Evolutionary conservation across 2,113 vertebrate species (phyloP).

Genomic region (Podilymbus podiceps): DNA sequence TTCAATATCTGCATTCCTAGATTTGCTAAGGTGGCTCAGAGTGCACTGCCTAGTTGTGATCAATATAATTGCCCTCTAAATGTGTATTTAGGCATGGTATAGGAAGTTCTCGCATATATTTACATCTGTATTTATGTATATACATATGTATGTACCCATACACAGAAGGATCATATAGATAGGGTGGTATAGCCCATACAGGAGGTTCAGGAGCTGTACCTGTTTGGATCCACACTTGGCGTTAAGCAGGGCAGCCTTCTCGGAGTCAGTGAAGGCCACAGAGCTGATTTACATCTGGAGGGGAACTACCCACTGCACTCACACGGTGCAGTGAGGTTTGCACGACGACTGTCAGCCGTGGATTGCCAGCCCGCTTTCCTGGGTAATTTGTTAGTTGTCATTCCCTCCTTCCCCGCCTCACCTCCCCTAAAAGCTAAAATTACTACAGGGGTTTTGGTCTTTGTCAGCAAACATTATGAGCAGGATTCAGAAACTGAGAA

Average conservation of each 20-base stretch:
- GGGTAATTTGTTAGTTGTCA: not conserved
- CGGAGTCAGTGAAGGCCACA: not conserved
- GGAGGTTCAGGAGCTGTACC: not conserved
- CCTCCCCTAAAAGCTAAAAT: constrained; percentile 13
- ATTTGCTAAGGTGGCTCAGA: not conserved
- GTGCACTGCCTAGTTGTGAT: not conserved
- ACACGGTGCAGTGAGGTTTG: not conserved
- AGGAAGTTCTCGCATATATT: not conserved
- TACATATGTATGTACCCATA: not conserved
- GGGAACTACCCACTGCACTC: not conserved
- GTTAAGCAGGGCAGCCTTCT: not conserved
- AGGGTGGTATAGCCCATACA: not conserved
- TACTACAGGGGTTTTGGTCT: constrained; percentile 30
- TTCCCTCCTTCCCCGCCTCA: not conserved
- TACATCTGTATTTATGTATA: not conserved
- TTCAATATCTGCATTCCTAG: not conserved
- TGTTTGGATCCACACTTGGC: not conserved
- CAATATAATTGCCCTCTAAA: not conserved
- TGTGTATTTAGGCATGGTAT: not conserved
- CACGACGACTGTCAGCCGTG: not conserved
- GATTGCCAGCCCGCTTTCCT: not conserved
- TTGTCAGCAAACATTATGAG: constrained; percentile 53
- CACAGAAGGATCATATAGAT: not conserved
- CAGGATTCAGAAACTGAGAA: constrained; percentile 51
- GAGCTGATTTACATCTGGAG: not conserved